phyloP scores from a whole-genome alignment of 2,113 vertebrate genomes.

The Phodopus roborovskii region DNA sequence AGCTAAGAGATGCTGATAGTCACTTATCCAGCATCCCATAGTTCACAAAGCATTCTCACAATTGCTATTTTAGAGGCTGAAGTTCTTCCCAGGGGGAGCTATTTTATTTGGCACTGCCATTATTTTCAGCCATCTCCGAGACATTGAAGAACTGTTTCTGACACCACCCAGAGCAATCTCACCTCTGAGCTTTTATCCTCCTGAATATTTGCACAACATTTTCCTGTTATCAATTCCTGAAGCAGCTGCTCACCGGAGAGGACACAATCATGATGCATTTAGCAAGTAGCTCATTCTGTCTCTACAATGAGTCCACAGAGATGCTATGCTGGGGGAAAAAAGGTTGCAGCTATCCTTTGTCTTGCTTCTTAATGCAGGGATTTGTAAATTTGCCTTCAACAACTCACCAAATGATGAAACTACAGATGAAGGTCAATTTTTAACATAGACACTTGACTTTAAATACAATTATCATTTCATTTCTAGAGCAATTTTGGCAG shows the following conservation, averaged over 20 bases:
- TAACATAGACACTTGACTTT: slow-evolving; percentile 41
- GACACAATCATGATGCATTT: background rate
- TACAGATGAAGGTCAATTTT: slow-evolving; percentile 27
- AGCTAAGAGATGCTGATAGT: background rate
- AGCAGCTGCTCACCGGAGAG: background rate
- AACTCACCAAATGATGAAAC: slow-evolving; percentile 15
- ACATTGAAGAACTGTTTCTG: slow-evolving; percentile 43
- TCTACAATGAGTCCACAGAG: slow-evolving; percentile 10
- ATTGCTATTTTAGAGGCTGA: background rate
- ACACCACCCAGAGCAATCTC: background rate
- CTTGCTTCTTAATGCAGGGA: background rate
- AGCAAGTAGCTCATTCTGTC: background rate
- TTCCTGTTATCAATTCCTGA: slow-evolving; percentile 18
- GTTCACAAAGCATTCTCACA: slow-evolving; percentile 27
- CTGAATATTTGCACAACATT: slow-evolving; percentile 39
- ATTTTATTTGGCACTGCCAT: slow-evolving; percentile 32
- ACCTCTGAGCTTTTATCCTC: background rate
- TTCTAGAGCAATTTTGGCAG: slow-evolving; percentile 14
- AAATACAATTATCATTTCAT: slow-evolving; percentile 39
- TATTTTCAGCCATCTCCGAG: slow-evolving; percentile 51
- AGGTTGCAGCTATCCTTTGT: background rate
- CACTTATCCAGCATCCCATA: background rate
- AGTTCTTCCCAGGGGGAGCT: background rate
- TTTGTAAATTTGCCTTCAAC: slow-evolving; percentile 9
- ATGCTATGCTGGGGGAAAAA: background rate